Evolutionary conservation across 2,797 vertebrate genomes (phyloP).

Genomic region (Galaxias olidus): DNA sequence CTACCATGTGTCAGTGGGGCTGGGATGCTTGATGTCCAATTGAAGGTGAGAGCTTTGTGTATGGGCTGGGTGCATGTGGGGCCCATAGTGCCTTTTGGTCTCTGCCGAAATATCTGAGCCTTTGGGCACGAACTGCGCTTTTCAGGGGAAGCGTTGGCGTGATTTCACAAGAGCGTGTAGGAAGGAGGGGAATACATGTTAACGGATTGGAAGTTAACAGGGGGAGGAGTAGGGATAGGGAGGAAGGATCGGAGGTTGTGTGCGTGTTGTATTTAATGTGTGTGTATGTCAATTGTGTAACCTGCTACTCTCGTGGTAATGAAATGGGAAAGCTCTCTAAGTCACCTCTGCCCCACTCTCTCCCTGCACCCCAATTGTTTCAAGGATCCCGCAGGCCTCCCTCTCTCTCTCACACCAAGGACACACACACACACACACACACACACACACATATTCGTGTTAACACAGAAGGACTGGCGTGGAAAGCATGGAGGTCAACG

Average conservation of each 20-base stretch:
- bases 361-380: constrained; percentile 7
- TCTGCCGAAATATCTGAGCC: too few relatives aligned
- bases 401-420: neutral
- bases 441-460: constrained; percentile 28
- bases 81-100: neutral
- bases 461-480: constrained; percentile 60
- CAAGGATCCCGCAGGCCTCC: constrained; percentile 9
- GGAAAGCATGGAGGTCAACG: constrained; percentile 58
- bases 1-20: too few relatives aligned
- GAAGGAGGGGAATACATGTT: constrained; percentile 33
- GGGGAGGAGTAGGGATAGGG: constrained; percentile 44
- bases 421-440: constrained; percentile 26
- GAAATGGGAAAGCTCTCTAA: constrained; percentile 64
- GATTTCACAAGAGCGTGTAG: constrained; percentile 39
- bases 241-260: constrained; percentile 19
- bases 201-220: constrained; percentile 46
- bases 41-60: too few relatives aligned
- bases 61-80: constrained; percentile 26
- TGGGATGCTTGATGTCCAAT: too few relatives aligned
- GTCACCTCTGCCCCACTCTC: constrained; percentile 49
- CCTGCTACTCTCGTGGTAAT: constrained; percentile 46
- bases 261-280: neutral
- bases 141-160: constrained; percentile 33
- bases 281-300: constrained; percentile 39
- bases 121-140: constrained; percentile 25